Percentiles rank a stretch among this genome's conserved stretches.
phyloP scores from a whole-genome alignment of 2,888 invertebrate genomes.

The Xylocampa areola region DNA sequence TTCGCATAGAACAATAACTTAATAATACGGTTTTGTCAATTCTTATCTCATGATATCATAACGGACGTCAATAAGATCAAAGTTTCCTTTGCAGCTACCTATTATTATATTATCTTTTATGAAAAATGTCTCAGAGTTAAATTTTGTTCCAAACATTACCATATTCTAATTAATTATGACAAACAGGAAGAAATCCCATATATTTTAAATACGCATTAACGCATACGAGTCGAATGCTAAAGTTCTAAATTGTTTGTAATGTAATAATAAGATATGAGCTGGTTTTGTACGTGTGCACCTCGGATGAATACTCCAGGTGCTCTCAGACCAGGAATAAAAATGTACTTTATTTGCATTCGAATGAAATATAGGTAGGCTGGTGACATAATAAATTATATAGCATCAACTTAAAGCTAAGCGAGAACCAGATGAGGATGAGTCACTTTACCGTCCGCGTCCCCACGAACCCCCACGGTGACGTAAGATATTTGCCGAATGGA shows the following conservation, averaged over 20 bases:
- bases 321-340: neutral
- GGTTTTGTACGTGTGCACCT: too few species aligned
- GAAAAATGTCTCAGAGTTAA: too few species aligned
- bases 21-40: neutral
- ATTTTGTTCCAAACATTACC: too few species aligned
- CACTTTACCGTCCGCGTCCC: slow-evolving; percentile 30
- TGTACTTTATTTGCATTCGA: neutral
- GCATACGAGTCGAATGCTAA: too few species aligned
- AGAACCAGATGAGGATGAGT: slow-evolving; percentile 44
- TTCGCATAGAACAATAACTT: neutral
- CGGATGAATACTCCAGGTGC: too few species aligned
- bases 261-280: too few species aligned
- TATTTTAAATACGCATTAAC: too few species aligned
- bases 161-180: too few species aligned
- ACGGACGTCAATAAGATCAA: neutral
- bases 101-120: neutral
- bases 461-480: slow-evolving; percentile 39
- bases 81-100: neutral
- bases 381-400: slow-evolving; percentile 1
- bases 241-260: too few species aligned
- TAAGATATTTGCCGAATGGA: slow-evolving; percentile 43
- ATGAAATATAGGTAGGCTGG: neutral
- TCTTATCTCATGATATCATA: slow-evolving; percentile 1
- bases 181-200: too few species aligned
- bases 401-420: slow-evolving; percentile 4